A percentile compares a stretch with the other conserved stretches of the same genome.
Conservation (phyloP, 2,888 invertebrate species). For the Drosophila koepferae region DNA sequence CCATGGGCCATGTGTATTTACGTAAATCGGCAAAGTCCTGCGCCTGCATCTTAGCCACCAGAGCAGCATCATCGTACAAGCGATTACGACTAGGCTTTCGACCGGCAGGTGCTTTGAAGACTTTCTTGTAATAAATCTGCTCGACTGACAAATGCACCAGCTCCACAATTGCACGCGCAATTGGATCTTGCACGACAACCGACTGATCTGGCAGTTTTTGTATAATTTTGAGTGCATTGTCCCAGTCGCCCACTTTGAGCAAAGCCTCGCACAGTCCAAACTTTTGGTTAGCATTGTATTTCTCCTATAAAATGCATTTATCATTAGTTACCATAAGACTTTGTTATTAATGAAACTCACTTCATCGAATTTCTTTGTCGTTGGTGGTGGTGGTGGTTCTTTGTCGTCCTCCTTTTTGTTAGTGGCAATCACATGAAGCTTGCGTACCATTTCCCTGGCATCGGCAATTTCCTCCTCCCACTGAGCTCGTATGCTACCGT, state of each 20-base stretch:
- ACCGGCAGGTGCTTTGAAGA: constrained; percentile 88
- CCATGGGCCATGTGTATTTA: constrained; percentile 93
- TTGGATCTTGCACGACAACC: constrained; percentile 91
- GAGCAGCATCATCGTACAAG: constrained; percentile 84
- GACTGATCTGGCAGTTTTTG: constrained; percentile 93
- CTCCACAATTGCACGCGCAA: constrained; percentile 91
- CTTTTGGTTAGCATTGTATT: constrained; percentile 92
- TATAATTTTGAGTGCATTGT: constrained; percentile 92
- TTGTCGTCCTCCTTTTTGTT: constrained; percentile 88
- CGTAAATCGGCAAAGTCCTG: constrained; percentile 90
- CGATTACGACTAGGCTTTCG: constrained; percentile 86
- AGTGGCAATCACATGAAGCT: constrained; percentile 92
- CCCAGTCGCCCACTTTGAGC: constrained; percentile 95
- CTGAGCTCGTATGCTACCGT: constrained; percentile 91
- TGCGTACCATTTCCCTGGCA: constrained; percentile 95
- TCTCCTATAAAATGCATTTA: constrained; percentile 63
- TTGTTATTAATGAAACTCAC: constrained; percentile 84
- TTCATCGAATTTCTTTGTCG: constrained; percentile 89
- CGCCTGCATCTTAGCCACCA: constrained; percentile 85
- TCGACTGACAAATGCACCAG: constrained; percentile 94
- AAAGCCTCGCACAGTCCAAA: constrained; percentile 96
- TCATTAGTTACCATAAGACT: background rate
- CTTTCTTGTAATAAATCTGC: constrained; percentile 93
- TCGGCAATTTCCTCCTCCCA: constrained; percentile 93
- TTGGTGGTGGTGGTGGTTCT: constrained; percentile 89